Base-by-base conservation (phyloP, 2,888 invertebrate genomes). In the Dugesia japonica region DNA sequence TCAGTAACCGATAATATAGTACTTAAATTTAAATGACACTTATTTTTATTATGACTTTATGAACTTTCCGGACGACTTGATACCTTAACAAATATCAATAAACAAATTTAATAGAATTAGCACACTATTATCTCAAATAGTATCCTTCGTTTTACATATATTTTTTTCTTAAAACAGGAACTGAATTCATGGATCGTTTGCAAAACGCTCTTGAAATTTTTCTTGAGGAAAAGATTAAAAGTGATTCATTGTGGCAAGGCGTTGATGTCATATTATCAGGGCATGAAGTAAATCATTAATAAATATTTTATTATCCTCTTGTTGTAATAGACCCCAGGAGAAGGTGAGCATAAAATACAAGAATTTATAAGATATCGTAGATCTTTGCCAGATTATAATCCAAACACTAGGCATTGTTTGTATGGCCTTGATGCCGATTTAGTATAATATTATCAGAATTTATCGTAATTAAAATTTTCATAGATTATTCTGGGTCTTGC, bases 281-380 rank as follows among this genome's bases (percentile, higher is more conserved):
- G 0, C 93, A 94, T 85, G 91, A 94, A 88, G 76, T 76, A 31
- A 20, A 31, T 27, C 1, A 7, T 31, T 31, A n/a, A n/a, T n/a
- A n/a, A n/a, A n/a, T n/a, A n/a, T n/a, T n/a, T n/a, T n/a, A n/a
- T n/a, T n/a, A n/a, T n/a, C n/a, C n/a, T n/a, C 13, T 31, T 7
- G 20, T 71, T 23, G 1, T 71, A 1, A 71, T 27, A 86, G 87
- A 86, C 92, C 0, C 94, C 95, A 0, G 97, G 97, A 0, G 97
- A 97, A 87, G 97, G 94, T 0, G 94, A 95, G 84, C 94, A 94
- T 83, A 97, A 97, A 86, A 93, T 97, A 79, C 95, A 97, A 95
- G 97, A 97, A 84, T 97, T 92, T 83, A 95, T 98, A 80, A 88
- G 97, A 0, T 84, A 83, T 77, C 87, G 92, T 81, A 90, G 92